Percentiles rank a stretch among this genome's conserved stretches.
Conservation (phyloP, 2,113 vertebrate genomes). For the Caloenas nicobarica region DNA sequence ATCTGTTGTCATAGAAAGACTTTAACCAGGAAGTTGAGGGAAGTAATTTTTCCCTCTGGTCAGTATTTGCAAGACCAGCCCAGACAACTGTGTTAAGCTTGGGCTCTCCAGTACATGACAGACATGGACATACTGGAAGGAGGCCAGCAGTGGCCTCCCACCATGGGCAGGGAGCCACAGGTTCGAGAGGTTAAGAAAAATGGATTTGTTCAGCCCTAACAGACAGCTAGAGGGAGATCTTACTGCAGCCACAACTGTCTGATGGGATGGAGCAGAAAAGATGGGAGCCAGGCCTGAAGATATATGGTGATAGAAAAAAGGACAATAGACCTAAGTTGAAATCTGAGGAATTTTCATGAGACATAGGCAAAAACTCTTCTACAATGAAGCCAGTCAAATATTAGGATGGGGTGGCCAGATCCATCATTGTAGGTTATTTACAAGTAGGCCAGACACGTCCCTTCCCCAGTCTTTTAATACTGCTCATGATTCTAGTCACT, state of each 20-base stretch:
- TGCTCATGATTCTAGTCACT: neutral
- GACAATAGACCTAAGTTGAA: neutral
- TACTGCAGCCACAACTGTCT: neutral
- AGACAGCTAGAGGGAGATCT: neutral
- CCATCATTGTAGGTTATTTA: neutral
- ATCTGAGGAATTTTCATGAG: neutral
- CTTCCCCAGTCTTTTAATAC: neutral
- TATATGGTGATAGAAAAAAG: neutral
- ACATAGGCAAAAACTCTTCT: neutral
- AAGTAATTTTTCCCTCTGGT: neutral
- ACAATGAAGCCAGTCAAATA: neutral
- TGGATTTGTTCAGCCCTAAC: neutral
- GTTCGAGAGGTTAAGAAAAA: neutral
- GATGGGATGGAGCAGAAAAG: neutral
- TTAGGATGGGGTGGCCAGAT: neutral
- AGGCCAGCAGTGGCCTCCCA: neutral
- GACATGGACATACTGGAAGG: neutral
- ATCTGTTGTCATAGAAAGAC: neutral
- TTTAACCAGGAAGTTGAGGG: neutral
- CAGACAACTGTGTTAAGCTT: neutral
- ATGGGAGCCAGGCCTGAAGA: neutral
- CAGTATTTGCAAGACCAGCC: neutral
- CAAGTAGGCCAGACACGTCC: neutral
- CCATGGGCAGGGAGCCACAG: rapidly evolving
- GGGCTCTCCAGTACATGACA: neutral